phyloP scores from a whole-genome alignment of 1,140 invertebrate species.

The Globodera rostochiensis region DNA sequence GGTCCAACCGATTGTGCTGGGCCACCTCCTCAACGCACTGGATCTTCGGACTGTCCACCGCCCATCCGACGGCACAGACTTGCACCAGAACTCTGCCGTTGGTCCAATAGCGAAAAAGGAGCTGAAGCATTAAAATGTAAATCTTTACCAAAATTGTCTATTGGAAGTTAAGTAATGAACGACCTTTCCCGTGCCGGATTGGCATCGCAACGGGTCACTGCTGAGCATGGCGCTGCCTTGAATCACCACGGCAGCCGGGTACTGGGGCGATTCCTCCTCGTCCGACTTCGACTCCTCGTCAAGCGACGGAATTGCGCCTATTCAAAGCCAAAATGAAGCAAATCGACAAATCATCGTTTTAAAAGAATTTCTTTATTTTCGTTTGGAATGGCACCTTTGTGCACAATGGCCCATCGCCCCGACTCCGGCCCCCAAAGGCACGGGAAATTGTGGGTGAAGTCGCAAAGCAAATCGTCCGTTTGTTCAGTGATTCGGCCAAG shows the following conservation, averaged over 20 bases:
- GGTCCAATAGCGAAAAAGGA: constrained; percentile 63
- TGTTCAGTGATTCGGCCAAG: constrained; percentile 51
- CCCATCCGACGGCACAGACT: constrained; percentile 62
- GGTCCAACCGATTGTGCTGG: constrained; percentile 21
- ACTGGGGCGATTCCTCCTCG: constrained; percentile 46
- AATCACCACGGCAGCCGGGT: constrained; percentile 59
- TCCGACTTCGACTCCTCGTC: constrained; percentile 40
- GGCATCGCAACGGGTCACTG: constrained; percentile 58
- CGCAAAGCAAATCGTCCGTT: constrained; percentile 57
- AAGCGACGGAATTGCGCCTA: constrained; percentile 60
- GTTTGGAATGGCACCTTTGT: constrained; percentile 45
- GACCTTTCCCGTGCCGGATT: constrained; percentile 60
- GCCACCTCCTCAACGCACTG: constrained; percentile 47
- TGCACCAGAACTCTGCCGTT: constrained; percentile 59
- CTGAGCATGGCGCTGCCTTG: constrained; percentile 63
- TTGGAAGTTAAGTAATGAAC: background rate
- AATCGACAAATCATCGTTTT: background rate
- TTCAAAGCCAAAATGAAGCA: constrained; percentile 29
- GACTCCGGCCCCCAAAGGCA: constrained; percentile 64
- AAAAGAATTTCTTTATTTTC: background rate
- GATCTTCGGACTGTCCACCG: constrained; percentile 47
- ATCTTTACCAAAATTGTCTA: background rate
- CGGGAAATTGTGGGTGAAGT: constrained; percentile 61
- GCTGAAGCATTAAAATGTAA: constrained; percentile 36
- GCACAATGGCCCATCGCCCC: constrained; percentile 61